phyloP scores from a whole-genome alignment of 2,113 vertebrate genomes.

The Sardina pilchardus region DNA sequence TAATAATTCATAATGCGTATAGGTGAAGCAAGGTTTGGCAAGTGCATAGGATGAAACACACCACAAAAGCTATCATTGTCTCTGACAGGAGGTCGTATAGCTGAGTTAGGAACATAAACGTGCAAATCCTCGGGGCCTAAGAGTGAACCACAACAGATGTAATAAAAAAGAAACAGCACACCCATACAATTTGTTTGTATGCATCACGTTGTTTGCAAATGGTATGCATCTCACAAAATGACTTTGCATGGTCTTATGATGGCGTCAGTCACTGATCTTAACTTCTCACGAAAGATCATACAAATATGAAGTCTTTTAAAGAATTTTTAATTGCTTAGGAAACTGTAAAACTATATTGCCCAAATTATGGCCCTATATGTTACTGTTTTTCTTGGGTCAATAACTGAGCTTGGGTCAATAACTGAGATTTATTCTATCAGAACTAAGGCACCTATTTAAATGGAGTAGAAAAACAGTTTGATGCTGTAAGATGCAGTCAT shows the following conservation, averaged over 20 bases:
- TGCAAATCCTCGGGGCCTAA: background rate
- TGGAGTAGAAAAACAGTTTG: background rate
- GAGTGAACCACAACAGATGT: background rate
- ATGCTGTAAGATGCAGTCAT: background rate
- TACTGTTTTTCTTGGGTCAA: too few relatives aligned
- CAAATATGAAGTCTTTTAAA: too few relatives aligned
- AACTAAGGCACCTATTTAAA: background rate
- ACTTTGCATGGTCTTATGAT: background rate
- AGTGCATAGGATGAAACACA: background rate
- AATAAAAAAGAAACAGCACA: background rate
- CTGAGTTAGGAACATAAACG: background rate
- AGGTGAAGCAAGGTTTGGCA: background rate
- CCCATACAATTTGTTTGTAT: constrained; percentile 2
- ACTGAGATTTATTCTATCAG: too few relatives aligned
- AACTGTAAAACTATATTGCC: too few relatives aligned
- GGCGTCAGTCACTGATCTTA: background rate
- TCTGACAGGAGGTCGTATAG: background rate
- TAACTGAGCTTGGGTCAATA: too few relatives aligned
- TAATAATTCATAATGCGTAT: constrained; percentile 1
- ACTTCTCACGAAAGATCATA: background rate
- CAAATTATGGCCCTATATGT: too few relatives aligned
- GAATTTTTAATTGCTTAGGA: too few relatives aligned
- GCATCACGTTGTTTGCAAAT: background rate
- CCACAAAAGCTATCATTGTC: background rate
- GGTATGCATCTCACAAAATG: background rate